phyloP scores from a whole-genome alignment of 35 echinoderm and acorn worm genomes.

The Diadema setosum region DNA sequence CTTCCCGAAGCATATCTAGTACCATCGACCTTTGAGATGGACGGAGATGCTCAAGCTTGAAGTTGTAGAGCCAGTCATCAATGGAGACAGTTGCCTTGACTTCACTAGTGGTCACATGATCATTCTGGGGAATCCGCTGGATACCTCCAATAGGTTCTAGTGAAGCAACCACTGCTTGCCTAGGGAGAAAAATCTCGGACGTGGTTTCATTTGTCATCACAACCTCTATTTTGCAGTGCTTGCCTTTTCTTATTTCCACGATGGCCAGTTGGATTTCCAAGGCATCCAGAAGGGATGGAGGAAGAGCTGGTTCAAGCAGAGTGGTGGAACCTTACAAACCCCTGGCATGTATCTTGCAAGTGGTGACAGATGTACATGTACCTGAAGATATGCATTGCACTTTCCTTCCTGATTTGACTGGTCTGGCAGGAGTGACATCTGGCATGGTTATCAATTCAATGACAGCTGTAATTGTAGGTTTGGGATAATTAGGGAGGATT shows the following conservation, averaged over 20 bases:
- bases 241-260: not conserved
- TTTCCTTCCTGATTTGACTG: not conserved
- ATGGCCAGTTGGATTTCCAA: not conserved
- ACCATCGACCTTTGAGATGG: not conserved
- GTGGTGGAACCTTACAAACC: not conserved
- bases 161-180: not conserved
- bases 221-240: not conserved
- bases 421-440: not conserved
- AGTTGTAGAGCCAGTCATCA: not conserved
- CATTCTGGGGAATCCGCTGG: not conserved
- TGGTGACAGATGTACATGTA: not conserved
- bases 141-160: not conserved
- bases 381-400: not conserved
- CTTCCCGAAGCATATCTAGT: slow-evolving; percentile 40
- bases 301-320: not conserved
- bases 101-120: not conserved
- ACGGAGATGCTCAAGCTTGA: not conserved
- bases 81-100: not conserved
- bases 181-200: not conserved
- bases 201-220: not conserved
- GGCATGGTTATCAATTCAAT: not conserved
- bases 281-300: not conserved
- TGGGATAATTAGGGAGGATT: not conserved
- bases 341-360: not conserved
- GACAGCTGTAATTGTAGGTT: not conserved